Conservation (phyloP, 2,888 invertebrate species). For the Dendrolimus houi region DNA sequence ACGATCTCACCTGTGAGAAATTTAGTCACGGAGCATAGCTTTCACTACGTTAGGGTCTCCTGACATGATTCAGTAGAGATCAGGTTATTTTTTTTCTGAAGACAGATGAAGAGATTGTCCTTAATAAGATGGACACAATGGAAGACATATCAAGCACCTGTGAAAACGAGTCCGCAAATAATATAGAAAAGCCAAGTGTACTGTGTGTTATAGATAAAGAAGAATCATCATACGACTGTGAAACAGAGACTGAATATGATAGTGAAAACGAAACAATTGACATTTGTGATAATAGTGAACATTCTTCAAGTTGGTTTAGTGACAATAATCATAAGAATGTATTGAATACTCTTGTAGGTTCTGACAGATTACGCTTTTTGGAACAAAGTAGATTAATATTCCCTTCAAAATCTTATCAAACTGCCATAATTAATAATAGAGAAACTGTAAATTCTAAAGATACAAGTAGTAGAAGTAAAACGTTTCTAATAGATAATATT, state of each 20-base stretch:
- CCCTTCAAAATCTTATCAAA: conserved; percentile 33
- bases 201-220: conserved; percentile 30
- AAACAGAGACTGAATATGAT: conserved; percentile 52
- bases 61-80: no score
- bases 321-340: conserved; percentile 26
- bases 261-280: conserved; percentile 71
- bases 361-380: conserved; percentile 38
- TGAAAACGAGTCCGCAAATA: conserved; percentile 36
- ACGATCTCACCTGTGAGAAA: conserved; percentile 30
- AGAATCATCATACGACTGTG: conserved; percentile 35
- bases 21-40: conserved; percentile 25
- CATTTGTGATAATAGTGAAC: conserved; percentile 64
- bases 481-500: conserved; percentile 75
- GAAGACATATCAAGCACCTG: conserved; percentile 67
- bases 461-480: conserved; percentile 56
- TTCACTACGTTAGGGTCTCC: conserved; percentile 11
- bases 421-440: conserved; percentile 28
- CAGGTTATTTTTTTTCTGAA: no score
- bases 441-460: conserved; percentile 30
- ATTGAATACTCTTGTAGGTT: conserved; percentile 24
- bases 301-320: conserved; percentile 19
- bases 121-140: conserved; percentile 37
- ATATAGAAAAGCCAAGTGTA: conserved; percentile 20
- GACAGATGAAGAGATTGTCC: no score
- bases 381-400: conserved; percentile 36